These are phyloP conservation scores for Aphaenogaster ashmeadi DNA, from an alignment of 1,140 invertebrate species.

Conservation along the genomic window DNA sequence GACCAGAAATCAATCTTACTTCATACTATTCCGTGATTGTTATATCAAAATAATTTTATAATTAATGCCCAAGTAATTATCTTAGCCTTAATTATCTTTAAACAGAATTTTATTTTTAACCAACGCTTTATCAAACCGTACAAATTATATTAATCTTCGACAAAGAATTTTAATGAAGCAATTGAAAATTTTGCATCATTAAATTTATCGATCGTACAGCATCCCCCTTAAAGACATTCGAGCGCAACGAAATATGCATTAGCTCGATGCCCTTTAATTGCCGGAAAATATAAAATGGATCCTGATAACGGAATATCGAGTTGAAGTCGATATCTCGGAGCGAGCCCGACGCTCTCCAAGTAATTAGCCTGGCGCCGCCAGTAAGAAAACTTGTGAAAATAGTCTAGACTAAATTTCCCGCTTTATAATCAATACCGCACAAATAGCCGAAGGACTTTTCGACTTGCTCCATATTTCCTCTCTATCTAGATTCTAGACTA, in stretches of 20 bases:
- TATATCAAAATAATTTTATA: slow-evolving; percentile 14
- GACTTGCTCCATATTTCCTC: slow-evolving; percentile 72
- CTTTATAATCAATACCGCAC: slow-evolving; percentile 75
- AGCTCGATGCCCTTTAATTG: slow-evolving; percentile 42
- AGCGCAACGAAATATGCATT: slow-evolving; percentile 6
- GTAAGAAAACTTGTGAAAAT: slow-evolving; percentile 72
- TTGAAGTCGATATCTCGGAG: slow-evolving; percentile 56
- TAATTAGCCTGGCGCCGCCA: slow-evolving; percentile 70
- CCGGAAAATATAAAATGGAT: slow-evolving; percentile 62
- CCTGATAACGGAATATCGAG: slow-evolving; percentile 72
- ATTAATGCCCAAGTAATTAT: neutral
- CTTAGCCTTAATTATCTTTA: neutral
- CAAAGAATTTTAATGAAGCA: neutral
- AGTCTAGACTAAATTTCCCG: slow-evolving; percentile 68
- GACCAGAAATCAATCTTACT: neutral
- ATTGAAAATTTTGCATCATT: slow-evolving; percentile 4
- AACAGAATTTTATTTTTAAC: neutral
- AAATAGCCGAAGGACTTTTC: slow-evolving; percentile 75
- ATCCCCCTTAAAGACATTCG: slow-evolving; percentile 12
- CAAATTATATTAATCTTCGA: neutral
- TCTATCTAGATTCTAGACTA: slow-evolving; percentile 69
- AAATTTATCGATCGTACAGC: slow-evolving; percentile 1
- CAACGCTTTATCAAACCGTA: neutral
- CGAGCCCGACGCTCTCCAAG: slow-evolving; percentile 33
- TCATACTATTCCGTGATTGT: neutral